Base-by-base conservation (phyloP, 2,797 vertebrate genomes). In the Pagetopsis macropterus region DNA sequence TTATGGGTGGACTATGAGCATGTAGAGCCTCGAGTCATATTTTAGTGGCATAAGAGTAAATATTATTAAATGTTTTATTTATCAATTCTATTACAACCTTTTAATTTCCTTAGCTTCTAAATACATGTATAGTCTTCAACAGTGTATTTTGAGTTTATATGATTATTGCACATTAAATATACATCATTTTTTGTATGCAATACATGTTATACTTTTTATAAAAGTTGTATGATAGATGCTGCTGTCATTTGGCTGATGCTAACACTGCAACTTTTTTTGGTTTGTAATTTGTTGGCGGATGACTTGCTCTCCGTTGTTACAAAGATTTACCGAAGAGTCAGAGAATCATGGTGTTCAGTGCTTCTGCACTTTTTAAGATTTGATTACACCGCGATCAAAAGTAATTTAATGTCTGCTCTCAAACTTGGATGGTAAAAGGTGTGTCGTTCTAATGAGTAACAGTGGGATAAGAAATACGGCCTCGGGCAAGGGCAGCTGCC, bases 401-500 rank as follows among this genome's bases (percentile, higher is more conserved):
- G 61, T 75, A 75, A 69, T 80, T 70, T 41, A 21, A 78, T 40
- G 16, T 61, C 52, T 58, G 57, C 48, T 54, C 31, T 69, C 31
- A 46, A 57, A 50, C 56, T 74, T 49, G 5, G 0, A 45, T 51
- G 57, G 55, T 51, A 21, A 48, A 46, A 70, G 66, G 33, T 72
- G 65, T 67, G 67, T 43, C 51, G 82, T 79, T 79, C 57, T 46
- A 69, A 76, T 70, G 46, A 63, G 33, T 66, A 68, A 79, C 72
- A 52, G 23, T 63, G 76, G 72, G 59, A 70, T 51, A 46, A 57
- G 48, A 63, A 78, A 59, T 81, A 77, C 78, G 80, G 60, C 27
- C 56, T 72, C 6, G 75, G 72, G 76, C 82, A 61, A 52, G 72
- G 65, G 56, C 69, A 84, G 75, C 77, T 80, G 77, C 31, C 51